These are phyloP conservation scores for Zaprionus obscuricornis DNA, from an alignment of 2,888 invertebrate species.

Conservation along the genomic window DNA sequence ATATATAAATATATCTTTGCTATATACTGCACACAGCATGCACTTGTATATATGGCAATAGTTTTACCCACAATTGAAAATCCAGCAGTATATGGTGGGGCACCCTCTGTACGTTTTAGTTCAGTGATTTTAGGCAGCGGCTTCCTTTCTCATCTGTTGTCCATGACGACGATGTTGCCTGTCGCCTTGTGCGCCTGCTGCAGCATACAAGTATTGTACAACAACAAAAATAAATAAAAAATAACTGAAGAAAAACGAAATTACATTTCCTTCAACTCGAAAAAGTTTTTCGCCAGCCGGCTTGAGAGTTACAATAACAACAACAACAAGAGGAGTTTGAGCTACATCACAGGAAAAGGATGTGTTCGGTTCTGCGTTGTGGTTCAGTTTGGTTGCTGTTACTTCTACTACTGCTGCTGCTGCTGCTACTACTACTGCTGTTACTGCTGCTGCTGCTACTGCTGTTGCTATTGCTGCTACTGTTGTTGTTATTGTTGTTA, in stretches of 20 bases:
- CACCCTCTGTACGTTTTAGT: slow-evolving; percentile 66
- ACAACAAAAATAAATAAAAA: slow-evolving; percentile 13
- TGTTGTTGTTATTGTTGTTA: slow-evolving; percentile 17
- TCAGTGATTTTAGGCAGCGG: slow-evolving; percentile 75
- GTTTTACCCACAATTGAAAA: slow-evolving; percentile 36
- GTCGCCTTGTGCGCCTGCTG: slow-evolving; percentile 36
- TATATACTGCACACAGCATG: slow-evolving; percentile 57
- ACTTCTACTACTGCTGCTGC: background rate
- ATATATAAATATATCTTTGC: slow-evolving; percentile 9
- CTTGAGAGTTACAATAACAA: slow-evolving; percentile 32
- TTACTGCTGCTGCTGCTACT: slow-evolving; percentile 10
- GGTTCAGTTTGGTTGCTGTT: slow-evolving; percentile 45
- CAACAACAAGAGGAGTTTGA: slow-evolving; percentile 1
- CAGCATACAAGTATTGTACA: too few species aligned
- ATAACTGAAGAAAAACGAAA: slow-evolving; percentile 40
- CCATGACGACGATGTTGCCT: slow-evolving; percentile 27
- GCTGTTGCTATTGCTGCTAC: slow-evolving; percentile 11
- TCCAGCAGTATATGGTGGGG: too few species aligned
- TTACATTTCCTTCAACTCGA: slow-evolving; percentile 78
- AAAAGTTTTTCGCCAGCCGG: slow-evolving; percentile 64
- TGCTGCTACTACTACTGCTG: slow-evolving; percentile 10
- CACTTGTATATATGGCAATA: slow-evolving; percentile 65
- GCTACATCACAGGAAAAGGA: slow-evolving; percentile 66
- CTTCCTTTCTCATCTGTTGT: slow-evolving; percentile 52
- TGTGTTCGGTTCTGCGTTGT: slow-evolving; percentile 77